Percentiles rank a stretch among this genome's conserved stretches.
Evolutionary conservation across 2,797 vertebrate genomes (phyloP).

Genomic region (Etheostoma nigrum): DNA sequence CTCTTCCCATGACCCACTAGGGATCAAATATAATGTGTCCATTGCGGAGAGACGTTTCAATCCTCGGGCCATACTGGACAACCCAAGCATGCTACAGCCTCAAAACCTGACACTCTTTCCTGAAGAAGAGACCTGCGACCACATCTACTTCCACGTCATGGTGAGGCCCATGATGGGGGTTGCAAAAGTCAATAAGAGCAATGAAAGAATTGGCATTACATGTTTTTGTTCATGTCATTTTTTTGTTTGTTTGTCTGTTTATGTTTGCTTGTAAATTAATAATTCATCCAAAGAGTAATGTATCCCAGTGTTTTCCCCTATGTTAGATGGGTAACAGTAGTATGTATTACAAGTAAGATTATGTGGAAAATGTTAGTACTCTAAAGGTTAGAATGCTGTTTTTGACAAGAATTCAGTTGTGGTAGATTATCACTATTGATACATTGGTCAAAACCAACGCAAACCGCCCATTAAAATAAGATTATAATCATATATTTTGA

Average conservation of each 20-base stretch:
- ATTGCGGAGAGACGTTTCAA: slow-evolving; percentile 94
- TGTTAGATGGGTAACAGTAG: background rate
- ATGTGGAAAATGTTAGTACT: background rate
- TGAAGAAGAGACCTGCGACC: slow-evolving; percentile 85
- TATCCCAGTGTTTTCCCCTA: background rate
- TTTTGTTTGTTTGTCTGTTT: background rate
- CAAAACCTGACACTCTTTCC: slow-evolving; percentile 84
- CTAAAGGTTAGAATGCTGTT: background rate
- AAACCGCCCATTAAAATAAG: background rate
- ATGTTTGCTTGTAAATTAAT: background rate
- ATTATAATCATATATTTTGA: background rate
- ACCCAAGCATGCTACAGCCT: slow-evolving; percentile 81
- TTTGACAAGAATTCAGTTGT: background rate
- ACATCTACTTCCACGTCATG: slow-evolving; percentile 93
- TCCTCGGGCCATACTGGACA: slow-evolving; percentile 91
- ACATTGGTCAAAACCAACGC: slow-evolving; percentile 11
- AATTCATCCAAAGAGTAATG: background rate
- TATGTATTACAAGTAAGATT: background rate
- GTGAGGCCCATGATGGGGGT: slow-evolving; percentile 78
- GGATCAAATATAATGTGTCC: slow-evolving; percentile 87
- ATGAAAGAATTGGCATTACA: background rate
- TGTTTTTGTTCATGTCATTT: background rate
- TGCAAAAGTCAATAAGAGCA: background rate
- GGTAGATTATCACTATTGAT: slow-evolving; percentile 1
- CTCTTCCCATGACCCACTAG: slow-evolving; percentile 55